Percentiles rank a stretch among this genome's conserved stretches.
These are phyloP conservation scores for Drosophila busckii DNA, from an alignment of 1,140 invertebrate species.

Conservation along the genomic window DNA sequence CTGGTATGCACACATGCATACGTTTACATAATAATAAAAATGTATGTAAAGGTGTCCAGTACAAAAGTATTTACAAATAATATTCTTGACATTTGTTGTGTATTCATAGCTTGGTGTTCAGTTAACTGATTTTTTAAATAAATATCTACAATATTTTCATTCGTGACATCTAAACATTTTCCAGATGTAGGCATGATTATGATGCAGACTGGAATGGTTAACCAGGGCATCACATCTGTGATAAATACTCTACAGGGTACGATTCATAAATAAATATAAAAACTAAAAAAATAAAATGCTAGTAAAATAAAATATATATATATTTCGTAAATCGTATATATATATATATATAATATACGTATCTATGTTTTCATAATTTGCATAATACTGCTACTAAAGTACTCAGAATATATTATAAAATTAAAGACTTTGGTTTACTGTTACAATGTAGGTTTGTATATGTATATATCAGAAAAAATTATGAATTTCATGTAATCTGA, in stretches of 20 bases:
- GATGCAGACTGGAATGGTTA: slow-evolving; percentile 95
- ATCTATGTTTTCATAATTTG: slow-evolving; percentile 30
- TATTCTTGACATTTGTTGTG: slow-evolving; percentile 18
- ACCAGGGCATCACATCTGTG: slow-evolving; percentile 87
- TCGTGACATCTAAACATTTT: slow-evolving; percentile 80
- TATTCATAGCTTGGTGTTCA: slow-evolving; percentile 14
- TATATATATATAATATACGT: too few species aligned
- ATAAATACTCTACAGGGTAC: slow-evolving; percentile 90
- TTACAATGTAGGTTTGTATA: too few species aligned
- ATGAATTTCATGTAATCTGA: too few species aligned
- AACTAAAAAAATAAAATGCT: slow-evolving; percentile 39
- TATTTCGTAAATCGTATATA: too few species aligned
- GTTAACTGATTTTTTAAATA: slow-evolving; percentile 33
- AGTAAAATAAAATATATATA: slow-evolving; percentile 16
- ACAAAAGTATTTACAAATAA: slow-evolving; percentile 65
- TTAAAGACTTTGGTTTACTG: too few species aligned
- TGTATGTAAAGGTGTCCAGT: too few species aligned
- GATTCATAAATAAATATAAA: slow-evolving; percentile 75
- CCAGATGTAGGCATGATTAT: slow-evolving; percentile 96
- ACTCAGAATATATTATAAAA: too few species aligned
- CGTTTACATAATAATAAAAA: too few species aligned
- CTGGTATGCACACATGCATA: too few species aligned
- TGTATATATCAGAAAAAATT: too few species aligned
- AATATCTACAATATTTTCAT: too few species aligned
- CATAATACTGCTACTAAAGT: too few species aligned